Conservation (phyloP, 2,888 invertebrate genomes). For the Panopea generosa region DNA sequence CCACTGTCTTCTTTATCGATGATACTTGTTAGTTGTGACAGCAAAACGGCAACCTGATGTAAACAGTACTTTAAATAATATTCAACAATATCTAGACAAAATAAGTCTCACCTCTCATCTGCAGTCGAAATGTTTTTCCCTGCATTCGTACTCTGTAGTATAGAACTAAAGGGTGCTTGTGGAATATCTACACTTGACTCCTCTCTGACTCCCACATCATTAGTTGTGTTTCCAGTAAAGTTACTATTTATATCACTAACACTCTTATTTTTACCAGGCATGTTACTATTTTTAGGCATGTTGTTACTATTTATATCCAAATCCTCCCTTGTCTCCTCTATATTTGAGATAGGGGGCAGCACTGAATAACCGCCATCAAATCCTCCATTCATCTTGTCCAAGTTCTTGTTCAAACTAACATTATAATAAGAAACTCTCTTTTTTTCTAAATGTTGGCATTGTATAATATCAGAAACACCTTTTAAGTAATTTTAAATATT, state of each 20-base stretch:
- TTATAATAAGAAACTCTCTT: too few species aligned
- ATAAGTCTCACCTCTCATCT: conserved; percentile 36
- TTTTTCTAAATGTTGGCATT: too few species aligned
- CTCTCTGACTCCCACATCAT: conserved; percentile 1
- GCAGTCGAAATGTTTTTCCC: background rate
- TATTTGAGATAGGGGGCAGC: conserved; percentile 41
- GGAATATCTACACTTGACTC: conserved; percentile 17
- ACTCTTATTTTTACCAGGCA: conserved; percentile 34
- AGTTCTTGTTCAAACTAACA: too few species aligned
- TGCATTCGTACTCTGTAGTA: conserved; percentile 27
- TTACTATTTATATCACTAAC: conserved; percentile 16
- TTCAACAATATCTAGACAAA: too few species aligned
- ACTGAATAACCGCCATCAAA: conserved; percentile 39
- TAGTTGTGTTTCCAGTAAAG: conserved; percentile 2
- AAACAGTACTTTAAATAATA: too few species aligned
- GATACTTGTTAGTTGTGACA: too few species aligned
- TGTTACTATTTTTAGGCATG: conserved; percentile 23
- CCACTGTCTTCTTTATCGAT: too few species aligned
- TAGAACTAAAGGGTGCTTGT: conserved; percentile 51
- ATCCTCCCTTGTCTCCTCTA: conserved; percentile 1
- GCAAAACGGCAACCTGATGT: too few species aligned
- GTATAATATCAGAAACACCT: too few species aligned
- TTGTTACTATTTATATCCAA: conserved; percentile 14
- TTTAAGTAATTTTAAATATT: too few species aligned
- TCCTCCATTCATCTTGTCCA: conserved; percentile 1